Base-by-base conservation (phyloP, 2,113 vertebrate species). In the Ceyx cyanopectus region DNA sequence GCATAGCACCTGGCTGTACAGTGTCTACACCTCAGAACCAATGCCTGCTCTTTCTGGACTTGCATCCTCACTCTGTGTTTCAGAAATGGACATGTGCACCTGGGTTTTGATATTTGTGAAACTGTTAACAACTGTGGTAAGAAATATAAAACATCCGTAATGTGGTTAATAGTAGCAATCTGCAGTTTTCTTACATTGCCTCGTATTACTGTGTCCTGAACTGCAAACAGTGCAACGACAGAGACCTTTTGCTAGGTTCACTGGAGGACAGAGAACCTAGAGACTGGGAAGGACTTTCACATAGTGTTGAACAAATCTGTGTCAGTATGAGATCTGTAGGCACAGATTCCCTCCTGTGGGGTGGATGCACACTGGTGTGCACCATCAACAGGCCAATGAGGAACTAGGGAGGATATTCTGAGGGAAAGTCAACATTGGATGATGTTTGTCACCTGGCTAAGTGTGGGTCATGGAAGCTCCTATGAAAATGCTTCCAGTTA, bases 11-110 rank as follows among this genome's bases (percentile, higher is more conserved):
- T 89, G 92, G 84, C 95, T 95, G 86, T 50, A 74, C 93, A 90
- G 96, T 97, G 97, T 97, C 97, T 97, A 97, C 97, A 97, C 96
- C 95, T 95, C 92, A 87, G 92, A 96, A 85, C 91, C 75, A 96
- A 97, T 95, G 97, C 97, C 91, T 97, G 97, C 95, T 97, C 94
- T 95, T 97, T 94, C 95, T 75, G 95, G 96, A 97, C 94, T 90
- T 96, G 94, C 96, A 95, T 90, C 80, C 81, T 97, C 94, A 75
- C 60, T 93, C 90, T 94, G 4, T 97, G 95, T 94, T 93, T 89
- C 91, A 81, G 37, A 96, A 95, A 95, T 86, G 91, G 94, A 97
- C 91, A n/a, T 95, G 95, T 95, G 88, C 87, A 94, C 92, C 87
- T 61, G 89, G 97, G 93, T 95, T 96, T 91, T 97, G 95, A 89